Evolutionary conservation across 1,140 invertebrate species (phyloP), one percentile per base, ranked within the genome.

Genomic region (Panagrolaimus sp.): DNA sequence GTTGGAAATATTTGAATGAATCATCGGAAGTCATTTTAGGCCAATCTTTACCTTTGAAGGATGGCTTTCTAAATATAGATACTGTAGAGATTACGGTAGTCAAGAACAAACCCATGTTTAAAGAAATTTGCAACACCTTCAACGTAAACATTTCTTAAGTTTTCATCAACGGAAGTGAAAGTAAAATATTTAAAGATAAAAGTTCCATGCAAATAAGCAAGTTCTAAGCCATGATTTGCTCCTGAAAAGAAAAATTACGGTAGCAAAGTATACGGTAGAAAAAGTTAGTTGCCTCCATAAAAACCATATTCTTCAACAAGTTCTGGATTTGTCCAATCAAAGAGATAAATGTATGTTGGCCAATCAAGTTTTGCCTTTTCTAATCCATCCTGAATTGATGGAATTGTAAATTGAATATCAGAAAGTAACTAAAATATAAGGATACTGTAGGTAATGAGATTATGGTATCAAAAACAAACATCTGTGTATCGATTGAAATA

Each of bases 401-500:
- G 72, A n/a, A 73, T 65, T 12, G 73, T 74, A 45, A 75, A 73
- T 62, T 73, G 72, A 17, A 58, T 24, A 43, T 73, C 72, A 12
- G 72, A 75, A 9, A 73, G 66, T n/a, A 73, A 17, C 69, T 70
- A 26, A 69, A 68, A 26, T 28, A 12, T 15, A 1, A 0, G 17
- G 9, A 21, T 0, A 14, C 5, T 52, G 5, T n/a, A n/a, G n/a
- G n/a, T n/a, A n/a, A n/a, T 4, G 9, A 1, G 17, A 21, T 58
- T 58, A 58, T 21, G 15, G n/a, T 21, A 8, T 0, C 21, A 52
- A 58, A 24, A 1, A 17, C 67, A 44, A 14, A 69, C 26, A 17
- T 73, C 74, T 17, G 71, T 73, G 45, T 73, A 73, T n/a, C 71
- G 71, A 12, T 74, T 71, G 6, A 73, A 69, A 44, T 75, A 73